Conservation (phyloP, 2,888 invertebrate genomes). For the Spicauda simplicius region DNA sequence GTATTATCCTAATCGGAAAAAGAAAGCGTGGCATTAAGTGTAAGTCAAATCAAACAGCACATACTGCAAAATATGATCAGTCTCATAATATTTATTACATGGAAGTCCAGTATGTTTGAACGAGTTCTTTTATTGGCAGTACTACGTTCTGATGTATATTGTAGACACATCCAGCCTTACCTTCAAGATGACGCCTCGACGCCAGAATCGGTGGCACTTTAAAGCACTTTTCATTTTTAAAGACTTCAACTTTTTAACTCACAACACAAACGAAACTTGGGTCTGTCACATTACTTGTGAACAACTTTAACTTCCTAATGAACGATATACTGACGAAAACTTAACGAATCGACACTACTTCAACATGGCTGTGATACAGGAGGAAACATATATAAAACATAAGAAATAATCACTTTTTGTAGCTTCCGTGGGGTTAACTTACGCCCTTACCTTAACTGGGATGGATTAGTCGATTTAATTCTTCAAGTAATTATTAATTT, state of each 20-base stretch:
- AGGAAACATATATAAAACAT: slow-evolving; percentile 78
- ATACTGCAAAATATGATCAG: slow-evolving; percentile 9
- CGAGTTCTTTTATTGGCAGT: slow-evolving; percentile 49
- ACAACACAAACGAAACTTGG: slow-evolving; percentile 83
- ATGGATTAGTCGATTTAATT: slow-evolving; percentile 77
- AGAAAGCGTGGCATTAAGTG: slow-evolving; percentile 38
- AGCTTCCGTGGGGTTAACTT: slow-evolving; percentile 80
- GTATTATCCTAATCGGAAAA: slow-evolving; percentile 19
- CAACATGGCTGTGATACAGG: slow-evolving; percentile 84
- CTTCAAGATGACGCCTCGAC: slow-evolving; percentile 81
- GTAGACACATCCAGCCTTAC: slow-evolving; percentile 85
- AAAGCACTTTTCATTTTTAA: slow-evolving; percentile 82
- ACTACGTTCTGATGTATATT: slow-evolving; percentile 81
- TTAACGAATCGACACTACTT: slow-evolving; percentile 82
- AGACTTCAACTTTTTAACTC: slow-evolving; percentile 77
- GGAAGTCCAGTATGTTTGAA: slow-evolving; percentile 23
- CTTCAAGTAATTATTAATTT: slow-evolving; percentile 72
- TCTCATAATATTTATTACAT: slow-evolving; percentile 22
- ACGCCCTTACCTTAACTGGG: slow-evolving; percentile 84
- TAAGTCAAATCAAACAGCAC: slow-evolving; percentile 31
- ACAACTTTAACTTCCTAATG: slow-evolving; percentile 75
- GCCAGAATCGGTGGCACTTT: slow-evolving; percentile 83
- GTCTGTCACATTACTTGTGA: slow-evolving; percentile 84
- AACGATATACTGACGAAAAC: slow-evolving; percentile 80
- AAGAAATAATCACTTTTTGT: slow-evolving; percentile 83